phyloP scores from a whole-genome alignment of 2,888 invertebrate species.

The Drosophila crucigera region DNA sequence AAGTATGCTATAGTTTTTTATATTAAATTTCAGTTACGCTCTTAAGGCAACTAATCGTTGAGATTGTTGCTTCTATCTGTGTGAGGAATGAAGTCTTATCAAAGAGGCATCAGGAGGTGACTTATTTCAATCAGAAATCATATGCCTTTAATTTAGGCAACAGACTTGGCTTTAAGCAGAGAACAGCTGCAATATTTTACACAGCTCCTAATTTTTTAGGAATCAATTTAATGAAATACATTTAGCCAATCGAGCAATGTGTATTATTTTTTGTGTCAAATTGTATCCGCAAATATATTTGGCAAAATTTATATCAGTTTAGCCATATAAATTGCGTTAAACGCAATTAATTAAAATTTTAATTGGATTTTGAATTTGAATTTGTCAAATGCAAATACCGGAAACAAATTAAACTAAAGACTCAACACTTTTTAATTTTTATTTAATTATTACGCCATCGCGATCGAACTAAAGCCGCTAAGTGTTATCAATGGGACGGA shows the following conservation, averaged over 20 bases:
- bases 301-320: constrained; percentile 7
- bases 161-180: background rate
- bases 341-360: constrained; percentile 25
- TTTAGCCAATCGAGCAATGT: background rate
- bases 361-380: constrained; percentile 44
- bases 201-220: background rate
- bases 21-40: constrained; percentile 16
- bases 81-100: background rate
- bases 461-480: constrained; percentile 13
- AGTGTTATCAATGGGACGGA: background rate
- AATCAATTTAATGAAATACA: background rate
- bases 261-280: no score
- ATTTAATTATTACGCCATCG: constrained; percentile 43
- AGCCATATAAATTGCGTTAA: constrained; percentile 18
- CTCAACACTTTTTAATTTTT: constrained; percentile 35
- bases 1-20: constrained; percentile 60
- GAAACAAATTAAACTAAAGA: constrained; percentile 23
- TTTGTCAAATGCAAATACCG: constrained; percentile 20
- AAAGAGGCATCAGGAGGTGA: background rate
- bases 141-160: background rate
- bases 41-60: background rate
- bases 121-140: background rate
- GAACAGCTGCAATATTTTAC: background rate
- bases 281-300: background rate
- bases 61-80: constrained; percentile 2